Evolutionary conservation across 2,797 vertebrate species (phyloP), one percentile per base, ranked within the genome.

Genomic region (Siniperca undulata): DNA sequence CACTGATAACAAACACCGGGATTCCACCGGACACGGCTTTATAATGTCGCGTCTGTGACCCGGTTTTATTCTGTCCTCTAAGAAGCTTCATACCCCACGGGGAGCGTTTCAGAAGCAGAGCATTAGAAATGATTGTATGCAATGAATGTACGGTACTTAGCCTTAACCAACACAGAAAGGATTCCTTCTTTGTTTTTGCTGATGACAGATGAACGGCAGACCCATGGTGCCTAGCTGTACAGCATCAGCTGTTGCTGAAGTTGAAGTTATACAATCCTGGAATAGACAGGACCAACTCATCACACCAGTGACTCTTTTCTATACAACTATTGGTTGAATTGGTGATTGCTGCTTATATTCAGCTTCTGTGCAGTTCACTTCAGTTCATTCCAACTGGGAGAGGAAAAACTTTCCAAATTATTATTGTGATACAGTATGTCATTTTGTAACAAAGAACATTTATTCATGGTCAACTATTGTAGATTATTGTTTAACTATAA

Each of bases 171-270:
- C 6, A n/a, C 69, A 56, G 40, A 58, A 48, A 17, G 16, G 16
- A 48, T 48, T 48, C 46, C 46, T 5, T 48, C 46, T 52, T 56
- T 36, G 30, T 44, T 46, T 59, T 48, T 58, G 20, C 66, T 3
- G 44, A 20, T 12, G 13, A 53, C 70, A 69, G 56, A 69, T 62
- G 38, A 24, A 55, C 30, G 36, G 36, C 44, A n/a, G 70, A 66
- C 40, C 61, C 42, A 72, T 20, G 46, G 69, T 5, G 20, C 19
- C 19, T 65, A 52, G 40, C 48, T 70, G 14, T 62, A n/a, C 48
- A 36, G 22, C 52, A 55, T 55, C 9, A n/a, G 52, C 22, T 22
- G 9, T 53, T 53, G 22, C 52, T 11, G n/a, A 11, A 55, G 10
- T 56, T 14, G 1, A 62, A 53, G 48, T 42, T 62, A 27, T 19